Evolutionary conservation across 35 echinoderm and acorn worm species (phyloP).

Genomic region (Heliocidaris erythrogramma): DNA sequence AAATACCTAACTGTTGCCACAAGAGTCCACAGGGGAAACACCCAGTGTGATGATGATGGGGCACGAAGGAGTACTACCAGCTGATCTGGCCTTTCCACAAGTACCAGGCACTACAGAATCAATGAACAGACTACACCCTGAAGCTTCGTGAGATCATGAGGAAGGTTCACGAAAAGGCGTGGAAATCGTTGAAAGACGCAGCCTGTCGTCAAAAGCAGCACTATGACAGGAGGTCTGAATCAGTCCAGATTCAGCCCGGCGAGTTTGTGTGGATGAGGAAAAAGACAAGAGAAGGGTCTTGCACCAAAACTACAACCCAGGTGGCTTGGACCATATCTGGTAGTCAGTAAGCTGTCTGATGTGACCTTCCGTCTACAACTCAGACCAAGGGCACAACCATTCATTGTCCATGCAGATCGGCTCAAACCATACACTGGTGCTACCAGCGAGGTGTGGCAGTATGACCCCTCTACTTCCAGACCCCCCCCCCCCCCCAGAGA

Average conservation of each 20-base stretch:
- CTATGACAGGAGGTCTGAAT: not conserved
- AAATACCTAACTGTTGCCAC: conserved; percentile 51
- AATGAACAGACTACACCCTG: not conserved
- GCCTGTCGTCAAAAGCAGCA: not conserved
- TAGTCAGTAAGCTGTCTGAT: no score
- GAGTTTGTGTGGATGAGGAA: no score
- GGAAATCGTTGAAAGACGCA: not conserved
- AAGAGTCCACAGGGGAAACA: conserved; percentile 64
- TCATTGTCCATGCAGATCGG: no score
- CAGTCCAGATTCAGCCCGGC: not conserved
- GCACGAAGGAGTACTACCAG: conserved; percentile 13
- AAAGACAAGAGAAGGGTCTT: no score
- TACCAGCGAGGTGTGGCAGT: no score
- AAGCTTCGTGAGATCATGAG: not conserved
- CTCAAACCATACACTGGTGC: no score
- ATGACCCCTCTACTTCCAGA: no score
- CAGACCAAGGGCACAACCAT: no score
- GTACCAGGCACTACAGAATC: not conserved
- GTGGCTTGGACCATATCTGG: no score
- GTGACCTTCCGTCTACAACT: not conserved
- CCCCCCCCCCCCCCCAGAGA: no score
- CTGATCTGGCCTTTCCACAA: conserved; percentile 48
- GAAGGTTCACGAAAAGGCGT: not conserved
- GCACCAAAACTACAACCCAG: no score
- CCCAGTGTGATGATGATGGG: conserved; percentile 81